Conservation (phyloP, 2,888 invertebrate species). For the Agonopterix arenella region DNA sequence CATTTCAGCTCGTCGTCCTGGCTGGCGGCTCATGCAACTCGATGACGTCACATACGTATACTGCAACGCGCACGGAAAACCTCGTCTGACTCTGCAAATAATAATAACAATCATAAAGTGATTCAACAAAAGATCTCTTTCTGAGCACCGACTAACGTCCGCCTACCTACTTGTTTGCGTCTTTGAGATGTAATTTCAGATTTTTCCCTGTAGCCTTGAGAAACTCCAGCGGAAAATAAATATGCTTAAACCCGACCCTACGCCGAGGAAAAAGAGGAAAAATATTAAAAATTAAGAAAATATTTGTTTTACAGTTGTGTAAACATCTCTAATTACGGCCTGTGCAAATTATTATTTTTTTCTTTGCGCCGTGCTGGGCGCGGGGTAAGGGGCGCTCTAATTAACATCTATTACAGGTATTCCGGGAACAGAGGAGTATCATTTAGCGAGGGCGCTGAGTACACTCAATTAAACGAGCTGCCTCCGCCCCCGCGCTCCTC, state of each 20-base stretch:
- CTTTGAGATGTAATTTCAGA: constrained; percentile 65
- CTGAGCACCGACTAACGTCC: too few species aligned
- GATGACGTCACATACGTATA: constrained; percentile 9
- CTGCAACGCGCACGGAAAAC: background rate
- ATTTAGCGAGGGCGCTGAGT: constrained; percentile 71
- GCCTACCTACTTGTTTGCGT: constrained; percentile 12
- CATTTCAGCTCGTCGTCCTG: constrained; percentile 22
- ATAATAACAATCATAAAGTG: background rate
- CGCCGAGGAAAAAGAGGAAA: constrained; percentile 51
- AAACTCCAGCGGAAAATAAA: constrained; percentile 63
- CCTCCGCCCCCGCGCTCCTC: constrained; percentile 18
- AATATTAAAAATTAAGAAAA: constrained; percentile 73
- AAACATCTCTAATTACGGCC: constrained; percentile 76
- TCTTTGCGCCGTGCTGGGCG: constrained; percentile 51
- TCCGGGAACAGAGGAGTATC: constrained; percentile 68
- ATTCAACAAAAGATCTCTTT: background rate
- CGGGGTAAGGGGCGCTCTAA: constrained; percentile 64
- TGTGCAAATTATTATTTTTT: constrained; percentile 73
- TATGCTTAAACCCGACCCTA: constrained; percentile 71
- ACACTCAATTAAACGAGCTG: constrained; percentile 68
- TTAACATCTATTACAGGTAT: constrained; percentile 76
- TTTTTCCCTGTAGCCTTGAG: constrained; percentile 49
- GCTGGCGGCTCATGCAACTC: constrained; percentile 21
- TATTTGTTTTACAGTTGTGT: constrained; percentile 74
- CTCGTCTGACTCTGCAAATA: background rate